Base-by-base conservation (phyloP, 2,113 vertebrate species). In the Dolichallabes microphthalmus region DNA sequence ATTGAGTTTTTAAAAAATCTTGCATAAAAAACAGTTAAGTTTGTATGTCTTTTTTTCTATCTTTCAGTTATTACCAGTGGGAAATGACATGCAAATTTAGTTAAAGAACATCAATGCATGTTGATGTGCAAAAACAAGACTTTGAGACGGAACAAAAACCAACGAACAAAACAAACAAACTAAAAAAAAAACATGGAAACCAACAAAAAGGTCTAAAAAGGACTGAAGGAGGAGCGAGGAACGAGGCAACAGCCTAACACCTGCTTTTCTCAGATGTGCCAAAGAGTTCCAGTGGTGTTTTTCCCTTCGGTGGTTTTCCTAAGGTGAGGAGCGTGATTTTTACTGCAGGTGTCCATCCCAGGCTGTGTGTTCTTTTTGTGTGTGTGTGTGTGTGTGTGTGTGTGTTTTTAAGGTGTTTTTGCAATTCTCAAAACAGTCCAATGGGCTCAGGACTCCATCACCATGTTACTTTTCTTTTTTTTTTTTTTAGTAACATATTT, bases 41-140 rank as follows among this genome's bases (percentile, higher is more conserved):
- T 94, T 76, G 89, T 90, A 79, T 25, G 90, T 90, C 93, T 94
- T 92, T 91, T 84, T 82, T 82, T 82, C 79, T 85, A 80, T 30
- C 84, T 81, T 79, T 87, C 79, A 82, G 84, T 89, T 76, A 88
- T 90, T 88, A 90, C 90, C 91, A 87, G 93, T 92, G 90, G 91
- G 88, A 92, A 93, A 91, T 93, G 94, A 97, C 97, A 98, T 98
- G 97, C 97, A 97, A 92, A 93, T 95, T 95, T 82, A 87, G 80
- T 90, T 95, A 94, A 94, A 95, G 93, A 94, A 92, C 88, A 93
- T 93, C 95, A 94, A 94, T 93, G 91, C 93, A 93, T 94, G 82
- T 83, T 92, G 93, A 90, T 95, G 93, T 91, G 92, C 68, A 73
- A 93, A 93, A 93, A 92, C 88, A 93, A 90, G 91, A 92, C 89